These are phyloP conservation scores for Delia radicum DNA, from an alignment of 1,140 invertebrate genomes.

Conservation along the genomic window DNA sequence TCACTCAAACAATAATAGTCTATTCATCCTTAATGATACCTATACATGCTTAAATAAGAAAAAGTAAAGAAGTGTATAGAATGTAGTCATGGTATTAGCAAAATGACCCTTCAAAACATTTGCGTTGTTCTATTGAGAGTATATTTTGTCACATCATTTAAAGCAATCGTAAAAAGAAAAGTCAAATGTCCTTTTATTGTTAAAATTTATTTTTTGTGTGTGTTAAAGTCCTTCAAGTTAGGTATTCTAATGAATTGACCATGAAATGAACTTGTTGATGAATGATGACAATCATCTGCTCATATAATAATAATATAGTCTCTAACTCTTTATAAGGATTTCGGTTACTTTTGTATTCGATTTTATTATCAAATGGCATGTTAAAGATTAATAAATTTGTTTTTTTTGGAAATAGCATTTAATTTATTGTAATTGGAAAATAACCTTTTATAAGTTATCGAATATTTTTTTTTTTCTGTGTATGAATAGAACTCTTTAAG, in stretches of 20 bases:
- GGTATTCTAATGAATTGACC: constrained; percentile 22
- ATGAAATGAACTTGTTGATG: constrained; percentile 21
- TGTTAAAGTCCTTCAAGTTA: background rate
- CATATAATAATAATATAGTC: background rate
- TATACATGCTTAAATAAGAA: background rate
- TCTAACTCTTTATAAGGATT: too few relatives aligned
- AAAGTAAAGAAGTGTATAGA: background rate
- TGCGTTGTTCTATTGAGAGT: background rate
- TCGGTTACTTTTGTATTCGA: too few relatives aligned
- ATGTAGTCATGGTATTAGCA: background rate
- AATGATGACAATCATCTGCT: constrained; percentile 10
- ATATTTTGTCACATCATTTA: constrained; percentile 16
- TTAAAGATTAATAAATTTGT: background rate
- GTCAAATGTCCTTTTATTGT: background rate
- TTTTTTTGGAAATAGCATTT: background rate
- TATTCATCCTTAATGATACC: background rate
- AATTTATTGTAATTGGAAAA: background rate
- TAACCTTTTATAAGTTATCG: too few relatives aligned
- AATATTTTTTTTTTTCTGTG: too few relatives aligned
- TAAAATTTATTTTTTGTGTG: background rate
- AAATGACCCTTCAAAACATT: background rate
- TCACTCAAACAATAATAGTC: too few relatives aligned
- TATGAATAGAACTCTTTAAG: too few relatives aligned
- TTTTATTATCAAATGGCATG: background rate
- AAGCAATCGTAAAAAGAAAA: background rate